A percentile compares a stretch with the other conserved stretches of the same genome.
Evolutionary conservation across 2,888 invertebrate genomes (phyloP).

Genomic region (Epinotia bilunana): DNA sequence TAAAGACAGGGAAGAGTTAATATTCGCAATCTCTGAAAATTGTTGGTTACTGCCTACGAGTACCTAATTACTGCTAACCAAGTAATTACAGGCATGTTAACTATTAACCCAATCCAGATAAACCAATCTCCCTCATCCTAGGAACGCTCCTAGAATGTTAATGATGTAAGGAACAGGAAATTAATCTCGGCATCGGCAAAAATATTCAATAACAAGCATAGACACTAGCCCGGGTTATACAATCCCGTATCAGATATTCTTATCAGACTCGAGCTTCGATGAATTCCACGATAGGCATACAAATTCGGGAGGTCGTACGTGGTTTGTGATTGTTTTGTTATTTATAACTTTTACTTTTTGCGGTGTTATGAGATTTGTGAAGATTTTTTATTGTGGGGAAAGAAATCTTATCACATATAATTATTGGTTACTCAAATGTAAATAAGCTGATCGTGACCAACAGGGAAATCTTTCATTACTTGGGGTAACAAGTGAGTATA

Average conservation of each 20-base stretch:
- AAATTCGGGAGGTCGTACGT: constrained; percentile 28
- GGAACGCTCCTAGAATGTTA: constrained; percentile 25
- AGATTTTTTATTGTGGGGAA: neutral
- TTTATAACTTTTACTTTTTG: constrained; percentile 32
- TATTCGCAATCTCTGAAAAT: too few relatives aligned
- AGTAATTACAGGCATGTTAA: neutral
- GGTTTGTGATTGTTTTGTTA: constrained; percentile 39
- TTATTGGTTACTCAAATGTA: too few relatives aligned
- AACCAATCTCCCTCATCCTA: neutral
- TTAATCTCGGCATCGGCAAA: constrained; percentile 40
- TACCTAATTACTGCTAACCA: neutral
- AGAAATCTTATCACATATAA: neutral
- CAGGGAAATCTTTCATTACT: too few relatives aligned
- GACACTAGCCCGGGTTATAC: constrained; percentile 23
- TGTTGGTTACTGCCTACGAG: too few relatives aligned
- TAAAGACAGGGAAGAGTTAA: too few relatives aligned
- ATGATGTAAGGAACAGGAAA: constrained; percentile 37
- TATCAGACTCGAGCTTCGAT: constrained; percentile 33
- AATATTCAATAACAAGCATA: constrained; percentile 40
- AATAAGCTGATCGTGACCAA: too few relatives aligned
- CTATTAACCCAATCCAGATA: neutral
- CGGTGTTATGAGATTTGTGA: neutral
- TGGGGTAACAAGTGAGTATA: too few relatives aligned
- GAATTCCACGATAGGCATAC: constrained; percentile 38
- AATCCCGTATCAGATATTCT: constrained; percentile 40